Percentiles rank a stretch among this genome's conserved stretches.
phyloP scores from a whole-genome alignment of 2,797 vertebrate genomes.

The Enoplosus armatus region DNA sequence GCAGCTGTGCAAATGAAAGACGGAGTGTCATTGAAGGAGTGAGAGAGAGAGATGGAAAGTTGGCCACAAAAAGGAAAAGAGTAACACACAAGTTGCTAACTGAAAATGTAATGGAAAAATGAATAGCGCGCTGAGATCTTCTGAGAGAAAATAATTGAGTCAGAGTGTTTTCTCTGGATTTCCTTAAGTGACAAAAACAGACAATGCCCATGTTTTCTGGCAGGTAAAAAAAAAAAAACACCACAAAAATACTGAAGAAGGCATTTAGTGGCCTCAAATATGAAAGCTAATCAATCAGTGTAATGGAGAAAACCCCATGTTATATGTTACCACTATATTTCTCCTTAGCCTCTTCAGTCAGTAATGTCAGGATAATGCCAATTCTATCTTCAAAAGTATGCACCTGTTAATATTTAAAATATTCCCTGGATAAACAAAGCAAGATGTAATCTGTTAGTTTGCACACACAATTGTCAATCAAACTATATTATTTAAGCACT shows the following conservation, averaged over 20 bases:
- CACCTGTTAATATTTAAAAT: constrained; percentile 10
- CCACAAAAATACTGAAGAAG: background rate
- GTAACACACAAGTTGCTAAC: constrained; percentile 77
- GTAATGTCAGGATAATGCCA: background rate
- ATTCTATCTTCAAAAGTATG: background rate
- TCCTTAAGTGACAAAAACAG: constrained; percentile 44
- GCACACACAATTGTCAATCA: constrained; percentile 54
- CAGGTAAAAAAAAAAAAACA: constrained; percentile 5
- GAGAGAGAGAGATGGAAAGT: constrained; percentile 81
- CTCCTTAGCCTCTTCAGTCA: background rate
- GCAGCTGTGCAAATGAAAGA: constrained; percentile 86
- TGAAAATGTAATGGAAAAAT: constrained; percentile 82
- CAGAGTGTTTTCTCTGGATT: constrained; percentile 51
- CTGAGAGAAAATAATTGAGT: constrained; percentile 63
- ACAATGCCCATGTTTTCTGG: constrained; percentile 18
- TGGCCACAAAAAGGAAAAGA: constrained; percentile 78
- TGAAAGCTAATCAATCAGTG: constrained; percentile 8
- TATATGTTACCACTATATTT: background rate
- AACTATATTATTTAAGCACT: constrained; percentile 42
- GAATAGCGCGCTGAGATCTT: constrained; percentile 57
- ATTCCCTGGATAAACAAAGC: background rate
- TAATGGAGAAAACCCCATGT: constrained; percentile 11
- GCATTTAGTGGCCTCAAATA: background rate
- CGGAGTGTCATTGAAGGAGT: constrained; percentile 76
- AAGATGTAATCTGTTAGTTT: constrained; percentile 14